These are phyloP conservation scores for Empidonax alnorum DNA, from an alignment of 2,113 vertebrate species.

Conservation along the genomic window DNA sequence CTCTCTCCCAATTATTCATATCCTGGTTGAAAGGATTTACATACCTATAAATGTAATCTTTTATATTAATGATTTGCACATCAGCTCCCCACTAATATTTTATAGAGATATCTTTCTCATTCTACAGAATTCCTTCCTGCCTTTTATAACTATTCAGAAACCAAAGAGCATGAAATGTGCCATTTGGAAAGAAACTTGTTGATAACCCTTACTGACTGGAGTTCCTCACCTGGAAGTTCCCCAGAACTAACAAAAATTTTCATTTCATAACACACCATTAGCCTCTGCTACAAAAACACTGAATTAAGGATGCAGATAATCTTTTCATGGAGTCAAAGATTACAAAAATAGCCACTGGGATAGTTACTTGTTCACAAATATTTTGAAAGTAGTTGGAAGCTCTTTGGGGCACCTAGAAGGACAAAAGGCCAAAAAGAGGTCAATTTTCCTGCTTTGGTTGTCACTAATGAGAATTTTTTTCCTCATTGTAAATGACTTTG, in stretches of 20 bases:
- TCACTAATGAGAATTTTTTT: not conserved
- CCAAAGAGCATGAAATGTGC: not conserved
- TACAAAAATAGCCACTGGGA: not conserved
- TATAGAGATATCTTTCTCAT: not conserved
- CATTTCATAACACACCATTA: not conserved
- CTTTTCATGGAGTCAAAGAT: not conserved
- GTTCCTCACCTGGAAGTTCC: not conserved
- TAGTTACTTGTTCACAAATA: not conserved
- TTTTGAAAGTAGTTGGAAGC: not conserved
- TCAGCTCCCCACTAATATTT: conserved; percentile 13
- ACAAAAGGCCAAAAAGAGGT: not conserved
- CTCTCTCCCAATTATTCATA: conserved; percentile 21
- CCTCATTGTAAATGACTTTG: not conserved
- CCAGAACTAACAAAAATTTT: not conserved
- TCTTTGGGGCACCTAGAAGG: not conserved
- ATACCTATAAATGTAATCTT: conserved; percentile 6
- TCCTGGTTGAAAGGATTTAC: conserved; percentile 37
- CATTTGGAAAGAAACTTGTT: conserved; percentile 9
- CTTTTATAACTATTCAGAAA: not conserved
- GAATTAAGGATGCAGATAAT: not conserved
- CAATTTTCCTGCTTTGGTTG: not conserved
- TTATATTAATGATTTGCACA: conserved; percentile 45
- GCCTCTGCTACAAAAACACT: not conserved
- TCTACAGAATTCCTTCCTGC: not conserved
- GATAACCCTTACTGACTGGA: not conserved